Base-by-base conservation (phyloP, 2,113 vertebrate genomes). In the Rhynchopsitta pachyrhyncha region DNA sequence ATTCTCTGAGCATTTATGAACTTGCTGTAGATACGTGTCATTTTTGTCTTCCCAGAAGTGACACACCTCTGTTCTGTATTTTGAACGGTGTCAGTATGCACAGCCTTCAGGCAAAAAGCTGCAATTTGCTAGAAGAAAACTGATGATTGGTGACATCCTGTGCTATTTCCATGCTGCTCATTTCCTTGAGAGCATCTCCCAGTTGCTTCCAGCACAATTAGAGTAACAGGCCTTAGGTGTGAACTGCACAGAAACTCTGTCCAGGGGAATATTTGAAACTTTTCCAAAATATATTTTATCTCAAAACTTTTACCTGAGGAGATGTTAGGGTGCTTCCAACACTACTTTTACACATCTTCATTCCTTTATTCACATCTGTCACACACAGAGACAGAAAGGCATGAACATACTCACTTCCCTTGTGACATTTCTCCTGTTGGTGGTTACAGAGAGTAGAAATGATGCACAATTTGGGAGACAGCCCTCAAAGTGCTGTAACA, bases 151-250 rank as follows among this genome's bases (percentile, higher is more conserved):
- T 60, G 75, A 35, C 35, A 68, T 62, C 23, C 66, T 68, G 50
- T 18, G n/a, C 67, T 82, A 29, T 66, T 95, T 79, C 49, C 13
- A 10, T 62, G 27, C 82, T 80, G 44, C 39, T 64, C 2, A 20
- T 44, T 83, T 91, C 81, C 69, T 82, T 79, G 50, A 87, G 68
- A 96, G n/a, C 71, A 76, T 69, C 39, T 76, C 70, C 33, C 28
- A 24, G 29, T 86, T 86, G 39, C 76, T 86, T 82, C 49, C 44
- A 76, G 29, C 52, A 31, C 35, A 73, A 22, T 44, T 80, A 46
- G 35, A 68, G 86, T 90, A 76, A 18, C 19, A 76, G 53, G 28
- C 39, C 44, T 64, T 68, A 35, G 68, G 44, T 74, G 52, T 95
- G 42, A 68, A 73, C 16, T 18, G 29, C 53, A 46, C 20, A 60